Conservation (phyloP, 2,113 vertebrate species). For the Stomatorhinus ivindoensis region DNA sequence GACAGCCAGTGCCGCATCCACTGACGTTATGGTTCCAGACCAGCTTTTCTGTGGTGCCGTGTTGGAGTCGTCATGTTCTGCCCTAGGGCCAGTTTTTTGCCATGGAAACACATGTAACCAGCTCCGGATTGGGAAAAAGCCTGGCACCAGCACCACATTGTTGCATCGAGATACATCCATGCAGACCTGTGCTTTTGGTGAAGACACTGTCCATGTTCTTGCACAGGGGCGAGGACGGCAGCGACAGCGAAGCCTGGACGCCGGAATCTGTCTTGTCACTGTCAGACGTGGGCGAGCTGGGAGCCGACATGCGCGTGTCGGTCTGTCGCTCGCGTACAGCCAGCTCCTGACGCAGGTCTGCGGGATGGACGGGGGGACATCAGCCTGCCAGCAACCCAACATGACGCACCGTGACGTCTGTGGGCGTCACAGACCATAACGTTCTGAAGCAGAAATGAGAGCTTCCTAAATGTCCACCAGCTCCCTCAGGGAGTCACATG, state of each 20-base stretch:
- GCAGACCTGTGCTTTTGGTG: constrained; percentile 76
- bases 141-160: background rate
- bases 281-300: constrained; percentile 88
- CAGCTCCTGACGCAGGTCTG: constrained; percentile 90
- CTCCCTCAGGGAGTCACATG: background rate
- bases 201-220: constrained; percentile 79
- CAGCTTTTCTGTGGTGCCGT: background rate
- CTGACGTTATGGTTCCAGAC: background rate
- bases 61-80: background rate
- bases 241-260: constrained; percentile 85
- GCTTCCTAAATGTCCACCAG: background rate
- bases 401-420: background rate
- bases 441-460: background rate
- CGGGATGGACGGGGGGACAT: background rate
- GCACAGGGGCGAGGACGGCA: constrained; percentile 88
- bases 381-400: background rate
- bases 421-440: background rate
- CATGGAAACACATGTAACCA: background rate
- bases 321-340: constrained; percentile 88
- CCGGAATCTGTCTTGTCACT: constrained; percentile 88
- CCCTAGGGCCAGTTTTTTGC: background rate
- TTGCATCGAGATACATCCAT: background rate
- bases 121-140: background rate
- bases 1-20: background rate
- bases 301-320: constrained; percentile 85